Percentiles rank a stretch among this genome's conserved stretches.
phyloP scores from a whole-genome alignment of 2,888 invertebrate species.

The Xestia ashworthii region DNA sequence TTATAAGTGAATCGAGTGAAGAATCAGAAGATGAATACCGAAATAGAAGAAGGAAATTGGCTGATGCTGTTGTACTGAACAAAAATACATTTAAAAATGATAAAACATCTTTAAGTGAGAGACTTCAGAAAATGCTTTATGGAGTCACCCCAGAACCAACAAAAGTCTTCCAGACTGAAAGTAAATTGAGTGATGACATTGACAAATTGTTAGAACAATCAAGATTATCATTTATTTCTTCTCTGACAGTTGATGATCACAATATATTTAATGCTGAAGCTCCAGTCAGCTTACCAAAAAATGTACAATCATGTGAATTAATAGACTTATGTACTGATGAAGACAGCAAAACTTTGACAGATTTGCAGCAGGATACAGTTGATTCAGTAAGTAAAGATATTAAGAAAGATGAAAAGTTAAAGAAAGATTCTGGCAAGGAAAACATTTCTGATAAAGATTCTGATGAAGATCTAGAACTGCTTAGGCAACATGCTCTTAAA shows the following conservation, averaged over 20 bases:
- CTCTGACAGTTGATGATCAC: slow-evolving; percentile 55
- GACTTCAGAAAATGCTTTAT: slow-evolving; percentile 84
- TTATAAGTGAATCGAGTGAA: slow-evolving; percentile 82
- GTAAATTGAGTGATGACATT: slow-evolving; percentile 53
- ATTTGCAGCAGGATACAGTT: slow-evolving; percentile 63
- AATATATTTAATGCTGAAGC: slow-evolving; percentile 35
- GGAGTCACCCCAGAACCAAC: slow-evolving; percentile 67
- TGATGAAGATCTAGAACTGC: slow-evolving; percentile 87
- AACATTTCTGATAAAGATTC: slow-evolving; percentile 76
- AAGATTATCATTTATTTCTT: slow-evolving; percentile 60
- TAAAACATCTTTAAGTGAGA: slow-evolving; percentile 82
- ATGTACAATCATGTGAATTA: slow-evolving; percentile 65
- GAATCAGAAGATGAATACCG: slow-evolving; percentile 86
- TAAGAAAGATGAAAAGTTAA: slow-evolving; percentile 43
- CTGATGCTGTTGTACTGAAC: slow-evolving; percentile 89
- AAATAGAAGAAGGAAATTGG: slow-evolving; percentile 87
- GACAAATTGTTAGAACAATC: slow-evolving; percentile 43
- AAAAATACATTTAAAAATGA: slow-evolving; percentile 75
- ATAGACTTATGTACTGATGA: slow-evolving; percentile 76
- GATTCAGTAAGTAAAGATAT: slow-evolving; percentile 66
- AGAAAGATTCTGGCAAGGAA: slow-evolving; percentile 40
- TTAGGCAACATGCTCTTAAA: slow-evolving; percentile 86
- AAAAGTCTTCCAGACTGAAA: slow-evolving; percentile 58
- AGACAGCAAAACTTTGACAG: slow-evolving; percentile 60
- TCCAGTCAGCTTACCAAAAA: slow-evolving; percentile 50